A percentile compares a stretch with the other conserved stretches of the same genome.
Conservation (phyloP, 2,888 invertebrate genomes). For the Hydraecia micacea region DNA sequence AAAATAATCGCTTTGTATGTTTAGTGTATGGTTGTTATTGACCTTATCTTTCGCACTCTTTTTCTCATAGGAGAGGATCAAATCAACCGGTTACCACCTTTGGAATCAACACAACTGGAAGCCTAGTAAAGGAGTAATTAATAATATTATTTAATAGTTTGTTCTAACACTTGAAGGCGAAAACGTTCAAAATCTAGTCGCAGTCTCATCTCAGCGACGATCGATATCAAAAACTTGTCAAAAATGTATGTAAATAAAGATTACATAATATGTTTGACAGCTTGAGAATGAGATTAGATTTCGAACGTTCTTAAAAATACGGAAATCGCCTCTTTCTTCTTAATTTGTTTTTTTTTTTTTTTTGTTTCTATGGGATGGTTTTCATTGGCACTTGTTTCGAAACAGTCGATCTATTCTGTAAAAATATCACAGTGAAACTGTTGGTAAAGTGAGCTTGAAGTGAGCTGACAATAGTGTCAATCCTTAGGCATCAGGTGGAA, state of each 20-base stretch:
- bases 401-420: neutral
- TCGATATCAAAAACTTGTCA: too few species aligned
- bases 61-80: conserved; percentile 52
- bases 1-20: conserved; percentile 41
- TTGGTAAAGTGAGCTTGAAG: neutral
- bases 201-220: too few species aligned
- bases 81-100: conserved; percentile 33
- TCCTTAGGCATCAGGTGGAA: neutral
- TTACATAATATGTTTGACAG: too few species aligned
- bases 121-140: conserved; percentile 58
- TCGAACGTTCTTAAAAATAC: too few species aligned
- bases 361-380: conserved; percentile 2
- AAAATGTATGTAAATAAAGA: too few species aligned
- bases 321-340: too few species aligned
- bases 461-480: neutral
- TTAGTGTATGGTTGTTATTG: conserved; percentile 18
- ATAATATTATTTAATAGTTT: conserved; percentile 33
- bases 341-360: neutral
- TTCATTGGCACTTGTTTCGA: neutral
- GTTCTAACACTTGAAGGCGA: neutral
- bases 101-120: conserved; percentile 65
- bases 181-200: too few species aligned
- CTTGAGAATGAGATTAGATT: too few species aligned
- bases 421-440: neutral
- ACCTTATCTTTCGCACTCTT: conserved; percentile 48